Percentiles rank a stretch among this genome's conserved stretches.
phyloP scores from a whole-genome alignment of 2,888 invertebrate genomes.

The Lasius fuliginosus region DNA sequence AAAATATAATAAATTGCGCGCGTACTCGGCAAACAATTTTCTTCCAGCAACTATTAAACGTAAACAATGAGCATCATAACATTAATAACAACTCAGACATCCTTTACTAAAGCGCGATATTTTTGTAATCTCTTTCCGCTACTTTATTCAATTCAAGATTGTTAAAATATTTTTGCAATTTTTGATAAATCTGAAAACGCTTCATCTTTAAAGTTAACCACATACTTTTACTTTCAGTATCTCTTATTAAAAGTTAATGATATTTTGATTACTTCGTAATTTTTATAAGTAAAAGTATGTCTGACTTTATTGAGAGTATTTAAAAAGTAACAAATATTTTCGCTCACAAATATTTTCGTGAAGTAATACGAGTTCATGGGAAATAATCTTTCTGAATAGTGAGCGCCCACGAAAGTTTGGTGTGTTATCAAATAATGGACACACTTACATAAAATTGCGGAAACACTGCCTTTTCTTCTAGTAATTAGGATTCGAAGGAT shows the following conservation, averaged over 20 bases:
- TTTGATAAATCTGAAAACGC: not conserved
- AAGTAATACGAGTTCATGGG: not conserved
- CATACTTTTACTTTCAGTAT: not conserved
- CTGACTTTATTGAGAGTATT: not conserved
- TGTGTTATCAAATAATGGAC: conserved; percentile 6
- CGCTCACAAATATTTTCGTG: not conserved
- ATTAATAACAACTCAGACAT: conserved; percentile 27
- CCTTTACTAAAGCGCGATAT: not conserved
- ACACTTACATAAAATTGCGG: conserved; percentile 23
- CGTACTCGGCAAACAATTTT: conserved; percentile 59
- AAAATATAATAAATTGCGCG: conserved; percentile 55
- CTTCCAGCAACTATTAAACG: conserved; percentile 34
- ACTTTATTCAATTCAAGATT: not conserved
- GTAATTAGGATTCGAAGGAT: conserved; percentile 30
- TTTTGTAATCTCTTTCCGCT: not conserved
- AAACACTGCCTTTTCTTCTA: conserved; percentile 27
- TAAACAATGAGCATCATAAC: conserved; percentile 22
- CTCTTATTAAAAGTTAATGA: not conserved
- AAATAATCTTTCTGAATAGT: conserved; percentile 4
- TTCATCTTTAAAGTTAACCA: not conserved
- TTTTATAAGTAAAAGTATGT: not conserved
- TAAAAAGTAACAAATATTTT: conserved; percentile 11
- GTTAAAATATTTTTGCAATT: not conserved
- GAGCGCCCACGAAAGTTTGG: conserved; percentile 9
- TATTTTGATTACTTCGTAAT: not conserved